These are phyloP conservation scores for Graphium colonna DNA, from an alignment of 2,888 invertebrate species.

Conservation along the genomic window DNA sequence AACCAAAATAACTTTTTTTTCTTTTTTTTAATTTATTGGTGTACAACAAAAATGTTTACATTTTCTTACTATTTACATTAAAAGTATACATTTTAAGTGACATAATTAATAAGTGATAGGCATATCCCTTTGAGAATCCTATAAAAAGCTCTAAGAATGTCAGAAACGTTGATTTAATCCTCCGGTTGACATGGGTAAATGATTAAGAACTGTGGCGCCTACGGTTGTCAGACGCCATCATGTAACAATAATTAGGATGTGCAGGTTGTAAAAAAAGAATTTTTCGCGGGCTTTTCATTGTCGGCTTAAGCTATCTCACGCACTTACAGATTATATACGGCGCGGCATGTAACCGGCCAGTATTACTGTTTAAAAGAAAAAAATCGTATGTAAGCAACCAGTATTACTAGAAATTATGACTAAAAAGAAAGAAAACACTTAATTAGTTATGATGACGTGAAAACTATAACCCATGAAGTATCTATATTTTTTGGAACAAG, in stretches of 20 bases:
- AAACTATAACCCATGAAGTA: too few relatives aligned
- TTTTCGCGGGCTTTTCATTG: background rate
- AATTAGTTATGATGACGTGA: too few relatives aligned
- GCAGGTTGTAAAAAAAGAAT: background rate
- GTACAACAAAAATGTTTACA: too few relatives aligned
- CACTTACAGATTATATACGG: slow-evolving; percentile 4
- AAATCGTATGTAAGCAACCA: too few relatives aligned
- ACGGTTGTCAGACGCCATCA: slow-evolving; percentile 1
- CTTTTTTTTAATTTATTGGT: too few relatives aligned
- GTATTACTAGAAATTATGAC: too few relatives aligned
- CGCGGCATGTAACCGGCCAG: background rate
- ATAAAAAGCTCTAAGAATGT: slow-evolving; percentile 4
- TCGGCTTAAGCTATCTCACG: background rate
- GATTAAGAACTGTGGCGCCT: slow-evolving; percentile 11
- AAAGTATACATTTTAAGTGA: too few relatives aligned
- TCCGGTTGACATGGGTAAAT: slow-evolving; percentile 14
- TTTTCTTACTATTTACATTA: too few relatives aligned
- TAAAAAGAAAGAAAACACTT: too few relatives aligned
- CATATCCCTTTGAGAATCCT: background rate
- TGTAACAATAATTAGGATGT: slow-evolving; percentile 8
- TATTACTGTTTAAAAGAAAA: background rate
- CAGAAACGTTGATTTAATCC: slow-evolving; percentile 15
- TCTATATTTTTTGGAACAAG: too few relatives aligned
- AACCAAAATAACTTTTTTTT: too few relatives aligned
- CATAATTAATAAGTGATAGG: background rate